A percentile compares a stretch with the other conserved stretches of the same genome.
phyloP scores from a whole-genome alignment of 2,888 invertebrate species.

The Nudaria mundana region DNA sequence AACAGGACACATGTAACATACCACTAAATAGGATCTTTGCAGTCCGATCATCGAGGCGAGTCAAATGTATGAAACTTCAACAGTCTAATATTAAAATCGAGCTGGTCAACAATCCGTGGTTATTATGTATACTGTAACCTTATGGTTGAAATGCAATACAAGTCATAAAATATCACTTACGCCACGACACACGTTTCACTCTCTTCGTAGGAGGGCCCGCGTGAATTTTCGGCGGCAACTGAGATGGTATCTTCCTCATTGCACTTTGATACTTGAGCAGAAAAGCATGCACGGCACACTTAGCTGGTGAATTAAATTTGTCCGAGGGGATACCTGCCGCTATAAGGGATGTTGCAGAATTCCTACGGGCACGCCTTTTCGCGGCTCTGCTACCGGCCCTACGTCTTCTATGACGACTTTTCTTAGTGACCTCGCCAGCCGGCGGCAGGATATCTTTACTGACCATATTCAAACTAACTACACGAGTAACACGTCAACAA shows the following conservation, averaged over 20 bases:
- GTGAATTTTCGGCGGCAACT: conserved; percentile 62
- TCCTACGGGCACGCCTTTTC: conserved; percentile 50
- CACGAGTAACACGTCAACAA: conserved; percentile 44
- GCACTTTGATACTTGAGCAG: conserved; percentile 66
- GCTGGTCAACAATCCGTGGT: no score
- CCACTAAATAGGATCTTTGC: no score
- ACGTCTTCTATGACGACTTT: conserved; percentile 48
- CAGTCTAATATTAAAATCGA: no score
- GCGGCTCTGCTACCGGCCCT: conserved; percentile 53
- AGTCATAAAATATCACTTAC: conserved; percentile 49
- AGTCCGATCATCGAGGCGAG: no score
- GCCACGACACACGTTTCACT: conserved; percentile 72
- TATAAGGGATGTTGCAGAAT: conserved; percentile 26
- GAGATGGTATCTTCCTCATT: conserved; percentile 61
- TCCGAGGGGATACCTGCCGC: conserved; percentile 23
- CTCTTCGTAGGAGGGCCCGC: conserved; percentile 70
- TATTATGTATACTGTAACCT: no score
- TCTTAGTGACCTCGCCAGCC: conserved; percentile 46
- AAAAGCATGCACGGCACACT: conserved; percentile 71
- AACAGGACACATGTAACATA: no score
- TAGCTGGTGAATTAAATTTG: conserved; percentile 44
- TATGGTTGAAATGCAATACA: neutral
- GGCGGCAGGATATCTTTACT: conserved; percentile 47
- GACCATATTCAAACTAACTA: conserved; percentile 49
- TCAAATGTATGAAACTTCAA: no score